Evolutionary conservation across 53 echinoderm and acorn worm genomes (phyloP).

Genomic region (Antedon mediterranea): DNA sequence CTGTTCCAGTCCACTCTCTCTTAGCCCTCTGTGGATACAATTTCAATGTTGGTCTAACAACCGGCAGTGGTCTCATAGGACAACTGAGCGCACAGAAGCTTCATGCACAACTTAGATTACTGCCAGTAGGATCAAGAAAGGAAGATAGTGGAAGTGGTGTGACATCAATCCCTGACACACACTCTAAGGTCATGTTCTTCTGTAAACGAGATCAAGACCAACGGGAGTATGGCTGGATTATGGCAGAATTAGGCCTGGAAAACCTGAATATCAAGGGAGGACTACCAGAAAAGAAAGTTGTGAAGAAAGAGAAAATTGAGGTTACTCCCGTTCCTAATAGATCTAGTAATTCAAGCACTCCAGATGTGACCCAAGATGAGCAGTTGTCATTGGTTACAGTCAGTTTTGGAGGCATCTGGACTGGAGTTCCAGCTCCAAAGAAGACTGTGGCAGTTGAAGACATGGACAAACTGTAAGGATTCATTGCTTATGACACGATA

Average conservation of each 20-base stretch:
- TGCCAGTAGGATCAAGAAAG: slow-evolving; percentile 21
- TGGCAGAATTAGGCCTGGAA: slow-evolving; percentile 55
- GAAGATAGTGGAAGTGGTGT: slow-evolving; percentile 21
- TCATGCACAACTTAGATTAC: slow-evolving; percentile 15
- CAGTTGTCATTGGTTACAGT: not conserved
- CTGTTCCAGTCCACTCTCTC: not conserved
- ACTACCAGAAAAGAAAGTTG: not conserved
- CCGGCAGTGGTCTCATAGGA: slow-evolving; percentile 18
- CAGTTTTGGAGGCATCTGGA: not conserved
- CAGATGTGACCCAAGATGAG: not conserved
- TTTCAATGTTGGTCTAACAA: slow-evolving; percentile 17
- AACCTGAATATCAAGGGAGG: slow-evolving; percentile 37
- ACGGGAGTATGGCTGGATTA: slow-evolving; percentile 26
- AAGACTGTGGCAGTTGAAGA: not conserved
- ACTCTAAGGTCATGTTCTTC: slow-evolving; percentile 77
- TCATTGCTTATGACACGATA: no score
- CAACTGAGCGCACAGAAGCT: slow-evolving; percentile 25
- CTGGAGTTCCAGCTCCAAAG: not conserved
- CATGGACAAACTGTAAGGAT: not conserved
- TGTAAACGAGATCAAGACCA: slow-evolving; percentile 15
- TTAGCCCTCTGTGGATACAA: slow-evolving; percentile 2
- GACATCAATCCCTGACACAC: slow-evolving; percentile 64
- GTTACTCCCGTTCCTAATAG: not conserved
- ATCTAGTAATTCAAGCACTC: not conserved
- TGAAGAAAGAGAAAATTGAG: not conserved